A percentile compares a stretch with the other conserved stretches of the same genome.
Evolutionary conservation across 2,888 invertebrate species (phyloP).

Genomic region (Pristionchus entomophagus): DNA sequence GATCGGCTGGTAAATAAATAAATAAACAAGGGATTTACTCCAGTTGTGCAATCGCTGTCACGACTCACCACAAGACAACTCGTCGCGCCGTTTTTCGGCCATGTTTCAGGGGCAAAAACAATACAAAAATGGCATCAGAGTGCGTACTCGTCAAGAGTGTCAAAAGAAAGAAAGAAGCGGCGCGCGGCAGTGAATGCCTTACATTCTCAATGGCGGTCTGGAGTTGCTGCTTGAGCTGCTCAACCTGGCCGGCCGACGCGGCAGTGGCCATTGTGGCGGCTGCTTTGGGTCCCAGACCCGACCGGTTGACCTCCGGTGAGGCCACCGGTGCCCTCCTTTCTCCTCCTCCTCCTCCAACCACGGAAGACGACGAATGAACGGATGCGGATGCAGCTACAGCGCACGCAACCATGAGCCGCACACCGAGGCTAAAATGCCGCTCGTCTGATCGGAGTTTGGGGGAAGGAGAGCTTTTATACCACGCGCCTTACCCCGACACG

Average conservation of each 20-base stretch:
- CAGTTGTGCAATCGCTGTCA: conserved; percentile 9
- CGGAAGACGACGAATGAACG: conserved; percentile 18
- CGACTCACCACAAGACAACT: conserved; percentile 38
- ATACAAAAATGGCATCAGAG: conserved; percentile 4
- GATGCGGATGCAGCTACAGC: conserved; percentile 51
- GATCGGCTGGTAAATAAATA: too few relatives aligned
- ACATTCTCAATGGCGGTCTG: conserved; percentile 70
- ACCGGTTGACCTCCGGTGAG: conserved; percentile 42
- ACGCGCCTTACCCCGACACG: conserved; percentile 53
- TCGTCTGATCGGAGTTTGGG: conserved; percentile 63
- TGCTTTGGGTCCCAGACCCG: background rate
- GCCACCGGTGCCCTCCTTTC: conserved; percentile 24
- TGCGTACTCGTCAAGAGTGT: background rate
- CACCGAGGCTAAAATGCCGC: conserved; percentile 61
- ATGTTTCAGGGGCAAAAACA: background rate
- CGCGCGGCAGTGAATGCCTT: conserved; percentile 56
- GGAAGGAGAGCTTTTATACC: too few relatives aligned
- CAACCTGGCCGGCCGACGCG: conserved; percentile 58
- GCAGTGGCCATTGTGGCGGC: conserved; percentile 55
- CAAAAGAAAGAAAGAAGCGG: background rate
- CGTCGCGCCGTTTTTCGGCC: background rate
- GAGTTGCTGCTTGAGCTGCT: conserved; percentile 71
- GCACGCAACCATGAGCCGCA: conserved; percentile 66
- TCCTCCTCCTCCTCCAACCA: conserved; percentile 45
- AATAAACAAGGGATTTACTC: background rate